Base-by-base conservation (phyloP, 2,113 vertebrate species). In the Phylloscopus trochiloides region DNA sequence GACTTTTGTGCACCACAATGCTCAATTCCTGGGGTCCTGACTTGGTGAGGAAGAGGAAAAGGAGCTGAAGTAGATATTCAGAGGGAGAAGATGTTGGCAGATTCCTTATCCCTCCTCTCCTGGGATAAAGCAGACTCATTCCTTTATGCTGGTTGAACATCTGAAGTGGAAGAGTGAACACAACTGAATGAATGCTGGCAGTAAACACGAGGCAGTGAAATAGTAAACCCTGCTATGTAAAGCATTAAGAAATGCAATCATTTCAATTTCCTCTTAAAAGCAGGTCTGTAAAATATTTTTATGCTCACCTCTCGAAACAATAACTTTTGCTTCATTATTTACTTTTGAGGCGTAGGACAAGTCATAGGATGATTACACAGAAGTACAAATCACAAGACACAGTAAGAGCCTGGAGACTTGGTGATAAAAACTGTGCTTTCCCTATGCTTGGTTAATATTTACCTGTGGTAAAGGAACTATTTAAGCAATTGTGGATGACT, bases 371-470 rank as follows among this genome's bases (percentile, higher is more conserved):
- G 31, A 42, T 62, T 26, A 38, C 48, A 90, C 94, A 94, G 55
- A 88, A 90, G 63, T 71, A 66, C 28, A 79, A 91, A 78, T 78
- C 43, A 38, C 26, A 58, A 36, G 78, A 96, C 21, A 8, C 68
- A 58, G 26, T 61, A 48, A 63, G 47, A 92, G 43, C 21, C 75
- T 65, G 71, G 3, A 74, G 73, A 21, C 80, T 68, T 50, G 14
- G 79, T 94, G 97, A 96, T 96, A 97, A 96, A 59, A 59, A 70
- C 45, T 80, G 52, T 88, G 42, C 75, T 95, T 96, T 93, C 97
- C 65, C 77, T 95, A 31, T 38, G 36, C 55, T 81, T 88, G 77
- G 97, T 98, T 98, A 98, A 98, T 98, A 92, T 97, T 98, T 97
- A 98, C 93, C 97, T 57, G 43, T 59, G n/a, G 26, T 47, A 75